Base-by-base conservation (phyloP, 2,888 invertebrate genomes). In the Archips crataeganus region DNA sequence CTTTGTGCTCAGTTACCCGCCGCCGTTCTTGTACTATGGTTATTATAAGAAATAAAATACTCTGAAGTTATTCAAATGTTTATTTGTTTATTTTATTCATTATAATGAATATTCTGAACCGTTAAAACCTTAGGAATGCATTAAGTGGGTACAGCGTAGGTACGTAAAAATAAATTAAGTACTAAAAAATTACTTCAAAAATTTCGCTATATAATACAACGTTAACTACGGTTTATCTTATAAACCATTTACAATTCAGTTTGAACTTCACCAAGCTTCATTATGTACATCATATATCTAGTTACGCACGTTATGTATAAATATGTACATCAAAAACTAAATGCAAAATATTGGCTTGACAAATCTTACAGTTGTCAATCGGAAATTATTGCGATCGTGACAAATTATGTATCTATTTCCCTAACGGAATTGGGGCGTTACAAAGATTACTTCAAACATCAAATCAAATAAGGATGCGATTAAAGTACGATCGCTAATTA, bases 131-230 rank as follows among this genome's bases (percentile, higher is more conserved):
- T 89, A 91, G 93, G 93, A 93, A 94, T 94, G 93, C 89, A 89
- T 89, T 86, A 85, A 87, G 85, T 82, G 81, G 86, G 87, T 89
- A 90, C 86, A 90, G 85, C 86, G 85, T 88, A 76, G 70, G 73
- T 74, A 90, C 85, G 84, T 87, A 87, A 88, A 85, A 92, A 92
- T 93, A 92, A 92, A 89, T 93, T 93, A 93, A 92, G 91, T 93
- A 92, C 93, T 90, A 90, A 90, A 89, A 74, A 83, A 84, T 84
- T 86, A 84, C 84, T 83, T 84, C 81, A 82, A 87, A 87, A 86
- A 87, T 85, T 76, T 85, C 80, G 83, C 84, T 89, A 87, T 88
- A 87, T 84, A 75, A 84, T 87, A 88, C 86, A 88, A 80, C 77
- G 79, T 84, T 87, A 85, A 81, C 82, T 84, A 85, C 75, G 91